Base-by-base conservation (phyloP, 2,113 vertebrate genomes). In the Acanthisitta chloris region DNA sequence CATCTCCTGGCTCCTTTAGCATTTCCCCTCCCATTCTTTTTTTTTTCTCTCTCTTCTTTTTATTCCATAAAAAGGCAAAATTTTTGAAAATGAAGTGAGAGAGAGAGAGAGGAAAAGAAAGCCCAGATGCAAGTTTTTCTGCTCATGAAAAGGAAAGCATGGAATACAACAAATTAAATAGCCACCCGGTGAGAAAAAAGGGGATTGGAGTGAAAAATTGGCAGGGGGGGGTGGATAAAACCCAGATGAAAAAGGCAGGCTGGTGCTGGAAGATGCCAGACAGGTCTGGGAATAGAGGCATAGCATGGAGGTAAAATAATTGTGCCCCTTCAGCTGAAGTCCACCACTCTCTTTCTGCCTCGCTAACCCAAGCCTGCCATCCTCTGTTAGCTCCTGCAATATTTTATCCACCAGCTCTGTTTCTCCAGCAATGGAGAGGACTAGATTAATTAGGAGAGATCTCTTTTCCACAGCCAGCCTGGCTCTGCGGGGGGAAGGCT, bases 391-490 rank as follows among this genome's bases (percentile, higher is more conserved):
- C 91, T 94, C 90, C 81, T 2, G 45, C 82, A 86, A 92, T 81
- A 80, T 94, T 95, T 97, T 94, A 88, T 91, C 92, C 87, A 45
- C 91, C 54, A 58, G 93, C 16, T 61, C 74, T 88, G 70, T 90
- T 94, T 90, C 88, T 48, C 33, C 31, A 3, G 84, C 17, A 9
- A 43, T 82, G 90, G 95, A 94, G 90, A 93, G 87, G 90, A 90
- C 76, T 89, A 55, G 96, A 97, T 97, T 97, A 96, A 98, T 97
- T 95, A 97, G 92, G 76, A 59, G 92, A 94, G 90, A 89, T 95
- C 93, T 91, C 88, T 89, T 88, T 91, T 74, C 86, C 76, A 12
- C 84, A 92, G 96, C 76, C 90, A 93, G 81, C 81, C 91, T 8
- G 18, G 92, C 88, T 96, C 80, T 21, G 72, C 18, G 1, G 94